Evolutionary conservation across 2,888 invertebrate species (phyloP).

Genomic region (Halictus quadricinctus): DNA sequence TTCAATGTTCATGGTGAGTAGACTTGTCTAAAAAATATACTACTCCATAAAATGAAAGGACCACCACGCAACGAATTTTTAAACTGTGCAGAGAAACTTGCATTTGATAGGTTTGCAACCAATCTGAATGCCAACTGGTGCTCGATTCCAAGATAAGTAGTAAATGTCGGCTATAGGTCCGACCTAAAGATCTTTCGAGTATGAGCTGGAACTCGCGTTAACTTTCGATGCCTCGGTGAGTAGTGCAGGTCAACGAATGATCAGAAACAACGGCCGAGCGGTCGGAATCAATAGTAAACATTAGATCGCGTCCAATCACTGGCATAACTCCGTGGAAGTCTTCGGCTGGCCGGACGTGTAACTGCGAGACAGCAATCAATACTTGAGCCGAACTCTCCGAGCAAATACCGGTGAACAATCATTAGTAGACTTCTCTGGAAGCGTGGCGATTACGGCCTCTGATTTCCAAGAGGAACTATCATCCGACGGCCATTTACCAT

Average conservation of each 20-base stretch:
- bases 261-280: not conserved
- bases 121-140: not conserved
- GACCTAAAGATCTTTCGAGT: not conserved
- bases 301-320: slow-evolving; percentile 29
- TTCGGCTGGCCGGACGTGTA: slow-evolving; percentile 37
- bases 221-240: not conserved
- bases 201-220: too few species aligned
- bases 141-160: not conserved
- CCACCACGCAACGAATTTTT: too few species aligned
- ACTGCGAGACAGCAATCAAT: slow-evolving; percentile 40
- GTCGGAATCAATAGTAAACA: slow-evolving; percentile 23
- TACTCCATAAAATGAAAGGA: too few species aligned
- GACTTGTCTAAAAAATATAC: too few species aligned
- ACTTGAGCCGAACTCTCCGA: slow-evolving; percentile 33
- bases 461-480: slow-evolving; percentile 28
- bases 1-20: too few species aligned
- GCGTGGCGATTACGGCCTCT: slow-evolving; percentile 27
- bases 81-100: too few species aligned
- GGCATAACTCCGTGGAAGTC: slow-evolving; percentile 40
- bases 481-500: slow-evolving; percentile 15
- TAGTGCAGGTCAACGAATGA: slow-evolving; percentile 9
- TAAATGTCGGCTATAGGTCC: not conserved
- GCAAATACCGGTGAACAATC: slow-evolving; percentile 40
- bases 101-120: not conserved
- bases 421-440: slow-evolving; percentile 9